Conservation (phyloP, 1,140 invertebrate genomes). For the Drosophila sturtevanti region DNA sequence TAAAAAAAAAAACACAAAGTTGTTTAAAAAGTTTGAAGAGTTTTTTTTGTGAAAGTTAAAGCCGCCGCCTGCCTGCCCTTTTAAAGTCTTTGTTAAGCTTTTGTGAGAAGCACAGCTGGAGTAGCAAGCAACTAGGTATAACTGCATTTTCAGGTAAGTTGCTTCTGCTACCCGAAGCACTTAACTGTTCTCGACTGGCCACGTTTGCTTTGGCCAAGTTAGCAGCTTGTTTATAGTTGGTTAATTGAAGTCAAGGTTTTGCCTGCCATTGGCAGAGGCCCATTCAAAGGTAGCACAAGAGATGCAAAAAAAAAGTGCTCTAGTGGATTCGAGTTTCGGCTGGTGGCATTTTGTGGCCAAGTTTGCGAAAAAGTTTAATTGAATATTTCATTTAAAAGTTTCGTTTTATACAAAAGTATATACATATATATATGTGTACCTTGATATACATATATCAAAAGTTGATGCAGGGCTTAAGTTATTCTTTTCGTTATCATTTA, state of each 20-base stretch:
- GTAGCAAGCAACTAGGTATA: conserved; percentile 4
- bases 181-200: conserved; percentile 16
- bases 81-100: conserved; percentile 36
- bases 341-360: not conserved
- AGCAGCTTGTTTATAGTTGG: conserved; percentile 64
- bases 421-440: not conserved
- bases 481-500: not conserved
- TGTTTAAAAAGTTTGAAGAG: not conserved
- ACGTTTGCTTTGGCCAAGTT: conserved; percentile 42
- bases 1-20: not conserved
- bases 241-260: conserved; percentile 64
- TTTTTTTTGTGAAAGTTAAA: conserved; percentile 17
- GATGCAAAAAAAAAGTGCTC: not conserved
- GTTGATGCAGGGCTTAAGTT: not conserved
- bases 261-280: not conserved
- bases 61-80: conserved; percentile 42
- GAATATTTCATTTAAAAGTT: conserved; percentile 48
- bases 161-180: conserved; percentile 8
- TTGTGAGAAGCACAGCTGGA: conserved; percentile 1
- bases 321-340: not conserved
- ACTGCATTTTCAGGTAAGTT: conserved; percentile 65
- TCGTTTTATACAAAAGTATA: not conserved
- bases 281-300: not conserved
- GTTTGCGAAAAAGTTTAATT: conserved; percentile 57
- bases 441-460: too few relatives aligned